Base-by-base conservation (phyloP, 2,797 vertebrate species). In the Danio kyathit region DNA sequence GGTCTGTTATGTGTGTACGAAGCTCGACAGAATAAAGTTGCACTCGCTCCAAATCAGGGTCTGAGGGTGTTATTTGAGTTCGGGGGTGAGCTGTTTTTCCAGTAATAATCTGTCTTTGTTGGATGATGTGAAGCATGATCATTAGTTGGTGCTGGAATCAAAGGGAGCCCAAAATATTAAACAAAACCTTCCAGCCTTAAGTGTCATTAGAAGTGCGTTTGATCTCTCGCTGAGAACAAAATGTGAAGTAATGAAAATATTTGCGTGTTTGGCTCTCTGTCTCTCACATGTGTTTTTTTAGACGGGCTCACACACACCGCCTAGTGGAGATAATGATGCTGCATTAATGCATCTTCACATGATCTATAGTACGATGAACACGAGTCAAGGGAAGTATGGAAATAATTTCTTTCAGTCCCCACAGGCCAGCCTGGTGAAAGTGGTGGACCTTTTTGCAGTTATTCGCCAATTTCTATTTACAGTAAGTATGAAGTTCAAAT, bases 21-120 rank as follows among this genome's bases (percentile, higher is more conserved):
- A 84, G 82, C 60, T 81, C 66, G 54, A 83, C 75, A 63, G 43
- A 87, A 85, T 83, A 87, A 87, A 83, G 76, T 64, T 75, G 66
- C 81, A 82, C 82, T 81, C 81, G 84, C 78, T 72, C 65, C 41
- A 74, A 70, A 65, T 56, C 41, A 29, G 29, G 29, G 29, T 80
- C 38, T 52, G 75, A 51, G 74, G 29, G 66, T 79, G n/a, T 82
- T 76, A 44, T 77, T 70, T 70, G 48, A 70, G 29, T 74, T 48
- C 9, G 61, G 14, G 70, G 29, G 29, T 72, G 41, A 43, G 16
- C 61, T 13, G 9, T 21, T 75, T 84, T 72, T 75, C 17, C 69
- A 70, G 7, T 60, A 11, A 78, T 40, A 16, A 59, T 46, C 56
- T 63, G 66, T 46, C 70, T 81, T 84, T 56, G 67, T 83, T 70